Evolutionary conservation across 2,888 invertebrate genomes (phyloP).

Genomic region (Drosophila monieri): DNA sequence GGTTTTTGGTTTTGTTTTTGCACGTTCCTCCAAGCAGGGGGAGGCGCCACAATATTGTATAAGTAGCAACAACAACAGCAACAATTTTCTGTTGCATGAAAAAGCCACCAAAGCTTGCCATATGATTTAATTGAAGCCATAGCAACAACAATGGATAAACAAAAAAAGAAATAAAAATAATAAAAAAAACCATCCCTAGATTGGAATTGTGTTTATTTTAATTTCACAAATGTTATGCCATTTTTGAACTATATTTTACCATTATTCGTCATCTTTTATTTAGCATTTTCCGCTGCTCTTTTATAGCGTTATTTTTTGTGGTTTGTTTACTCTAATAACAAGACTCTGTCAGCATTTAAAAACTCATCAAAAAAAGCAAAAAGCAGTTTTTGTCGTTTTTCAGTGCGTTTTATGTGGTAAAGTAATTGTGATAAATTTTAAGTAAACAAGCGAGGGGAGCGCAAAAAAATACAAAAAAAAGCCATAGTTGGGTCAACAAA

Average conservation of each 20-base stretch:
- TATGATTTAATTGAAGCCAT: constrained; percentile 73
- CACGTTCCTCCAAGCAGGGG: constrained; percentile 33
- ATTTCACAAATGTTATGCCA: constrained; percentile 57
- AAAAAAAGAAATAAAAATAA: background rate
- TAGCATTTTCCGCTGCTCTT: constrained; percentile 30
- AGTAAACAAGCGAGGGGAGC: constrained; percentile 37
- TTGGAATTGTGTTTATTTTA: constrained; percentile 52
- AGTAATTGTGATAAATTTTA: constrained; percentile 51
- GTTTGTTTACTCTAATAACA: constrained; percentile 61
- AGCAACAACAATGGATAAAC: constrained; percentile 11
- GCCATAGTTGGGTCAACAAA: constrained; percentile 32
- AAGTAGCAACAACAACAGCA: constrained; percentile 33
- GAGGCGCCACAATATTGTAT: constrained; percentile 41
- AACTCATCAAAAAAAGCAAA: constrained; percentile 61
- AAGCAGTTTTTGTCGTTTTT: constrained; percentile 39
- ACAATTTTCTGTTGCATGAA: constrained; percentile 61
- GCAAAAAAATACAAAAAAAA: constrained; percentile 13
- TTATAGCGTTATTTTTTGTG: constrained; percentile 39
- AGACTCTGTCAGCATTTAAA: constrained; percentile 64
- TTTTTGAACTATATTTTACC: constrained; percentile 51
- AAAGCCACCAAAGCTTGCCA: constrained; percentile 53
- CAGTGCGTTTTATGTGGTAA: constrained; percentile 35
- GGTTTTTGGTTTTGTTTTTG: constrained; percentile 41
- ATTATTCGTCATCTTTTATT: constrained; percentile 23
- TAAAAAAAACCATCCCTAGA: constrained; percentile 4